These are phyloP conservation scores for Epinotia bilunana DNA, from an alignment of 2,888 invertebrate species.

Conservation along the genomic window DNA sequence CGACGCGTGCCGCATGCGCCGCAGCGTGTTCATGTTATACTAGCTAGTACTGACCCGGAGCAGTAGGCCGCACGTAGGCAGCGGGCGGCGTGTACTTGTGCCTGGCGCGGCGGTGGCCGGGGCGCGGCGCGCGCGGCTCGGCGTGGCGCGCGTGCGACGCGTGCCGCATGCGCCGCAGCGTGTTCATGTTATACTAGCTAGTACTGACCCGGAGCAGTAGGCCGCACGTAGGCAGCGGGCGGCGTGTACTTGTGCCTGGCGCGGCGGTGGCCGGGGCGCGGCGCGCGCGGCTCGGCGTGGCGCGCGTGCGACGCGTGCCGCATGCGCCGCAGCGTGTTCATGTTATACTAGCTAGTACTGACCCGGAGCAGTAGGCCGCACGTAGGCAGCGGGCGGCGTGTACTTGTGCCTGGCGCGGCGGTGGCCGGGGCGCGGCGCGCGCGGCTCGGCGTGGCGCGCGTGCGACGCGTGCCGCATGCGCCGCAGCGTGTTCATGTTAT, in stretches of 20 bases:
- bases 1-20: constrained; percentile 39
- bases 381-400: constrained; percentile 46
- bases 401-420: constrained; percentile 48
- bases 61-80: no score
- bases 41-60: no score
- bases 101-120: no score
- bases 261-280: constrained; percentile 61
- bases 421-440: constrained; percentile 63
- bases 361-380: not conserved
- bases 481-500: constrained; percentile 38
- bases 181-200: no score
- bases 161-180: no score
- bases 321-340: constrained; percentile 96
- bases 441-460: constrained; percentile 44
- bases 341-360: constrained; percentile 57
- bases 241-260: constrained; percentile 73
- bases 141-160: no score
- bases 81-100: no score
- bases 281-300: constrained; percentile 51
- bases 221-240: constrained; percentile 65
- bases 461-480: no score
- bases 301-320: constrained; percentile 52
- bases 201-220: constrained; percentile 31
- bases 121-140: no score
- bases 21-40: no score